These are phyloP conservation scores for Leucania comma DNA, from an alignment of 2,888 invertebrate genomes.

Conservation along the genomic window DNA sequence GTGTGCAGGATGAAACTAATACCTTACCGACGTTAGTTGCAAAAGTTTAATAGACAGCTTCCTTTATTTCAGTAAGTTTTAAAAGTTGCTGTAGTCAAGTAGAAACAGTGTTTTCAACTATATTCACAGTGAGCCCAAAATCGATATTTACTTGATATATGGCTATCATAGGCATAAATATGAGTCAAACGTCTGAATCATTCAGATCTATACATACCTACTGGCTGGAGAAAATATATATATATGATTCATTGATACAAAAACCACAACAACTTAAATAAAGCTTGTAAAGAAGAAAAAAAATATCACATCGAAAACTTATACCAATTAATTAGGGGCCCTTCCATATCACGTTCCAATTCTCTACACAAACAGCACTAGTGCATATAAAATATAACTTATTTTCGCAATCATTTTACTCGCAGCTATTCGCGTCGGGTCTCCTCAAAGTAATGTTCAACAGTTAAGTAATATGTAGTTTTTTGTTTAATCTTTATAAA, in stretches of 20 bases:
- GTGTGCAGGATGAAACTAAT: conserved; percentile 1
- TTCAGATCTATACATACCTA: not conserved
- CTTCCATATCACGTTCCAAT: conserved; percentile 9
- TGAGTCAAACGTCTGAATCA: too few species aligned
- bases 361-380: not conserved
- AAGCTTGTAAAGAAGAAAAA: too few species aligned
- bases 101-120: too few species aligned
- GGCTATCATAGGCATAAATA: too few species aligned
- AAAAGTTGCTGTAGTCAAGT: conserved; percentile 1
- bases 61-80: conserved; percentile 1
- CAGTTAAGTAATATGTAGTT: conserved; percentile 32
- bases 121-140: too few species aligned
- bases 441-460: conserved; percentile 27
- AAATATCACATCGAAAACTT: not conserved
- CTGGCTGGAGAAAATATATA: not conserved
- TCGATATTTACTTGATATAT: too few species aligned
- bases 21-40: conserved; percentile 1
- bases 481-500: too few species aligned
- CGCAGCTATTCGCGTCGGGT: conserved; percentile 15
- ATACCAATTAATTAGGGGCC: not conserved
- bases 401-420: conserved; percentile 26
- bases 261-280: not conserved
- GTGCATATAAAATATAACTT: conserved; percentile 12
- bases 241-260: not conserved
- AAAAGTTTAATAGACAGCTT: conserved; percentile 26